Evolutionary conservation across 2,888 invertebrate genomes (phyloP).

Genomic region (Lasius fuliginosus): DNA sequence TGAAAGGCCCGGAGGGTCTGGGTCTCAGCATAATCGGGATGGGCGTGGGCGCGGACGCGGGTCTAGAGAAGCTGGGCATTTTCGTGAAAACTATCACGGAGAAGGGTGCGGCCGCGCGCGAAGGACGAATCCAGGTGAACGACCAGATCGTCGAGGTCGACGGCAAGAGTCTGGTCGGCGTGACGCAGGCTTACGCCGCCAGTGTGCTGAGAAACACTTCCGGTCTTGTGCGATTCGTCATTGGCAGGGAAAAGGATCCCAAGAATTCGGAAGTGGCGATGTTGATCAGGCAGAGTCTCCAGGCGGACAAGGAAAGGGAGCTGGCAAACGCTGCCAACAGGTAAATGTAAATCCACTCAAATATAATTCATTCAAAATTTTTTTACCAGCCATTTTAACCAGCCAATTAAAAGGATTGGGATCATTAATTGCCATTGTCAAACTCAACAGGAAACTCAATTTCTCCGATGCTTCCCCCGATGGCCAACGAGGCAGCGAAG

Average conservation of each 20-base stretch:
- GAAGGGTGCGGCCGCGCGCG: conserved; percentile 97
- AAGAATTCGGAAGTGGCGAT: conserved; percentile 99
- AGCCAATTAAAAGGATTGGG: neutral
- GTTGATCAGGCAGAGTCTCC: conserved; percentile 97
- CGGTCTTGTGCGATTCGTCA: conserved; percentile 96
- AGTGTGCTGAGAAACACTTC: conserved; percentile 98
- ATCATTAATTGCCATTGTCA: neutral
- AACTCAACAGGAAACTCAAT: conserved; percentile 78
- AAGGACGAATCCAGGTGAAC: conserved; percentile 96
- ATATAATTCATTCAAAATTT: neutral
- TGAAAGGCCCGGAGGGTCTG: conserved; percentile 98
- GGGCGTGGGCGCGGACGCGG: conserved; percentile 99
- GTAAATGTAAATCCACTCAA: neutral
- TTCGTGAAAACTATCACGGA: conserved; percentile 99
- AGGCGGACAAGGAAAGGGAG: conserved; percentile 96
- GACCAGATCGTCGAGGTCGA: conserved; percentile 99
- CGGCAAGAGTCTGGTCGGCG: conserved; percentile 98
- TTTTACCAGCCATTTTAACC: too few relatives aligned
- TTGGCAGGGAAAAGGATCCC: conserved; percentile 98
- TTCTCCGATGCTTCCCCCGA: conserved; percentile 84
- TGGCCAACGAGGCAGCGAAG: conserved; percentile 79
- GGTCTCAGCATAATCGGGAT: conserved; percentile 99
- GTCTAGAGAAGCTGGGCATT: conserved; percentile 96
- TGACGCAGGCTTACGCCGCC: conserved; percentile 99
- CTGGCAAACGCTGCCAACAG: conserved; percentile 86